phyloP scores from a whole-genome alignment of 2,113 vertebrate genomes.

The Psittacus erithacus region DNA sequence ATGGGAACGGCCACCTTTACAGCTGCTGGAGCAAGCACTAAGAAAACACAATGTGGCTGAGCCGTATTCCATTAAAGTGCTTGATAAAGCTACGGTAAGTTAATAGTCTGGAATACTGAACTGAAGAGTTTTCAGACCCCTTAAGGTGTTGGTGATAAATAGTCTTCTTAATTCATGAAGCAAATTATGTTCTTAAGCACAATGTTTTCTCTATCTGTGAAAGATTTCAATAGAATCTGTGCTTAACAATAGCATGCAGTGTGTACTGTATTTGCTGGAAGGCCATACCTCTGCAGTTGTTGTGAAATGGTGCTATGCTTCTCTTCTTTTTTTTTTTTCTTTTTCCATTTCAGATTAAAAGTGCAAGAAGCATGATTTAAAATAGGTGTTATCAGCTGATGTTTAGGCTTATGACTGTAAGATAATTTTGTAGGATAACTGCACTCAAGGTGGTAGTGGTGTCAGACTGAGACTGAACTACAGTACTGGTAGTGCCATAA shows the following conservation, averaged over 20 bases:
- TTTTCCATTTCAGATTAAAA: not conserved
- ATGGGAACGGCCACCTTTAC: slow-evolving; percentile 93
- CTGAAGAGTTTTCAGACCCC: not conserved
- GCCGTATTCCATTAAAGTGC: slow-evolving; percentile 95
- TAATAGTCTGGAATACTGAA: not conserved
- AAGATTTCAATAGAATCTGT: not conserved
- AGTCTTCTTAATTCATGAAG: not conserved
- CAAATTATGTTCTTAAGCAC: not conserved
- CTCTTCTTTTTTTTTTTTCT: not conserved
- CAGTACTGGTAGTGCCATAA: not conserved
- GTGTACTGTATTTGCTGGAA: not conserved
- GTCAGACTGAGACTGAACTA: not conserved
- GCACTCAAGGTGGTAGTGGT: not conserved
- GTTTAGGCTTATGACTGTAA: not conserved
- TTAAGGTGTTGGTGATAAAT: not conserved
- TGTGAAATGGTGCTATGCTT: not conserved
- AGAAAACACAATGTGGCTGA: slow-evolving; percentile 93
- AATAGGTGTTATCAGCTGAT: not conserved
- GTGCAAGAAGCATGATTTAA: not conserved
- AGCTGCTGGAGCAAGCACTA: slow-evolving; percentile 92
- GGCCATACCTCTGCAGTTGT: not conserved
- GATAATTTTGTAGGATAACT: not conserved
- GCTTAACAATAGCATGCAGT: not conserved
- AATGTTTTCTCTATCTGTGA: not conserved
- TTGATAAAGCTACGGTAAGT: slow-evolving; percentile 97